Base-by-base conservation (phyloP, 2,797 vertebrate genomes). In the Rhabdophis nuchalis region DNA sequence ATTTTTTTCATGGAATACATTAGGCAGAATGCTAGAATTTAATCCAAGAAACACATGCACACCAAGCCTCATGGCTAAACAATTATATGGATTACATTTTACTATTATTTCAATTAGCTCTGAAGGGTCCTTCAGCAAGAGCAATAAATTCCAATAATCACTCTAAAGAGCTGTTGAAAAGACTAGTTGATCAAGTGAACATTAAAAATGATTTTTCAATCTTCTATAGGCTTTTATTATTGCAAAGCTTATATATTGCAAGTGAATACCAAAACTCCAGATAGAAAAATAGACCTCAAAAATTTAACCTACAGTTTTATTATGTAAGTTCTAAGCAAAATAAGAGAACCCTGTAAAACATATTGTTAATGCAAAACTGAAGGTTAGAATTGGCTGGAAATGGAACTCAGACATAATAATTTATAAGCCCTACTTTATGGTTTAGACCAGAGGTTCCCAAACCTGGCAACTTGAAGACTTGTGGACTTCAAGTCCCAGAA, bases 171-270 rank as follows among this genome's bases (percentile, higher is more conserved):
- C 57, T 89, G 12, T 77, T 50, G 72, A 56, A 89, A 92, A 68
- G 23, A 27, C 36, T 52, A 68, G 60, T 64, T 64, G 36, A 85
- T 72, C 52, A 92, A 90, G 60, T 72, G 36, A 90, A 87, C 60
- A 87, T 92, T 64, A 90, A 72, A 72, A 90, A 90, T 72, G 18
- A 60, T 29, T 29, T 89, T 92, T 72, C 82, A 86, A 20, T 60
- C 53, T 86, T 86, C 36, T 68, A 57, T 72, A 14, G 36, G 27
- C 36, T 64, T 89, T 92, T 58, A 53, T 57, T 50, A 20, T 86
- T 92, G 57, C 86, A 72, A 86, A 72, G 52, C 56, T 52, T 92
- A 64, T 90, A 72, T 57, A 57, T 57, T 85, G 52, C 46, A 89
- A 72, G 32, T 85, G 52, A 52, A 53, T 53, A 72, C 86, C 29